Percentiles rank a stretch among this genome's conserved stretches.
phyloP scores from a whole-genome alignment of 2,113 vertebrate species.

The Vulpes lagopus region DNA sequence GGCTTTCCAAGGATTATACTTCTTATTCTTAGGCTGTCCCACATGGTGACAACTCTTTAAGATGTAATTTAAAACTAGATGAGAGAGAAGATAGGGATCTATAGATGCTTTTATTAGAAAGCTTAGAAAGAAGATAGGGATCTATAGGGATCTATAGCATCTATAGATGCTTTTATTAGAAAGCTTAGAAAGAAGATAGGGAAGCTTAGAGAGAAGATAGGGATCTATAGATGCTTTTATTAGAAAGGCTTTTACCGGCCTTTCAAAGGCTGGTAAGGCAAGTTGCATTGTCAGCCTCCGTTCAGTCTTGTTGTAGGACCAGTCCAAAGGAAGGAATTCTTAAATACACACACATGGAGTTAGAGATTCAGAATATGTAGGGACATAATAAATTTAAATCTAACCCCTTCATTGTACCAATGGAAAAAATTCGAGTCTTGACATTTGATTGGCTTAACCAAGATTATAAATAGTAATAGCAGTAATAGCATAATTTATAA shows the following conservation, averaged over 20 bases:
- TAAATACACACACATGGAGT: background rate
- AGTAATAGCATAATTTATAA: too few species aligned
- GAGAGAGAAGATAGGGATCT: background rate
- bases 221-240: background rate
- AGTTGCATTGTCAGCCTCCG: background rate
- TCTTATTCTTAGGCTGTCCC: background rate
- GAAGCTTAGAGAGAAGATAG: background rate
- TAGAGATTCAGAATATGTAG: background rate
- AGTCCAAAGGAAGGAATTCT: constrained; percentile 5
- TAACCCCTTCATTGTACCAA: background rate
- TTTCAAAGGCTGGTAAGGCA: background rate
- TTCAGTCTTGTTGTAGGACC: background rate
- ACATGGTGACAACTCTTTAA: background rate
- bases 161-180: background rate
- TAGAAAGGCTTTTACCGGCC: too few species aligned
- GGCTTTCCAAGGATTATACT: background rate
- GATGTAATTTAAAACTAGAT: background rate
- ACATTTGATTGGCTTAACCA: constrained; percentile 1
- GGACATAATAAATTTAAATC: background rate
- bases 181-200: too few species aligned
- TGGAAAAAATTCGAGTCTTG: constrained; percentile 19
- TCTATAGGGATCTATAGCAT: background rate
- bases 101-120: background rate
- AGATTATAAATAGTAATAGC: background rate
- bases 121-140: background rate